Percentiles rank a stretch among this genome's conserved stretches.
These are phyloP conservation scores for Mya arenaria DNA, from an alignment of 1,140 invertebrate species.

Conservation along the genomic window DNA sequence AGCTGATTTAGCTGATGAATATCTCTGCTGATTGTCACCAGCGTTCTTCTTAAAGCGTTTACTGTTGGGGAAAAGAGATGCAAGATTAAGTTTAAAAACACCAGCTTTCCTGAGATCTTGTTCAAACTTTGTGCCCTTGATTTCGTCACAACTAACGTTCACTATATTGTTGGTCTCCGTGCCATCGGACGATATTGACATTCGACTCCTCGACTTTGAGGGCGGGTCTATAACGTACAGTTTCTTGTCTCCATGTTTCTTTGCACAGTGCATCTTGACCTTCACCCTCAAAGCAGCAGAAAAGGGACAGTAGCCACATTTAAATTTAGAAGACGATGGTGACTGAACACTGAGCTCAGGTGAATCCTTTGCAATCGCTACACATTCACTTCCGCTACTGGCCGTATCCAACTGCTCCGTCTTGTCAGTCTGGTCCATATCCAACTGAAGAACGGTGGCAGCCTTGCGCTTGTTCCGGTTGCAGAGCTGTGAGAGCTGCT, in stretches of 20 bases:
- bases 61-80: constrained; percentile 43
- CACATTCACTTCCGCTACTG: not conserved
- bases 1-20: no score
- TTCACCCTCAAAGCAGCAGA: constrained; percentile 39
- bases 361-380: not conserved
- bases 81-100: constrained; percentile 45
- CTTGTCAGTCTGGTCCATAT: not conserved
- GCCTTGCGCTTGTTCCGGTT: not conserved
- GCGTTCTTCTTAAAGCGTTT: no score
- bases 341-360: not conserved
- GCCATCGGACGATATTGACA: no score
- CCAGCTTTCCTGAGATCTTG: constrained; percentile 46
- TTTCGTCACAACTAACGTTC: constrained; percentile 14
- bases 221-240: constrained; percentile 18
- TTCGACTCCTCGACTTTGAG: not conserved
- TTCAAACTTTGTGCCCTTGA: constrained; percentile 54
- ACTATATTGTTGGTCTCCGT: not conserved
- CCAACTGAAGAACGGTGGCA: not conserved
- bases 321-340: constrained; percentile 18
- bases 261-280: constrained; percentile 46
- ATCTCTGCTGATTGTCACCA: no score
- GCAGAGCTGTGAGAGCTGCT: constrained; percentile 24
- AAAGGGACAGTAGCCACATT: constrained; percentile 49
- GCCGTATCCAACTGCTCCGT: not conserved
- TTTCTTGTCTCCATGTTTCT: constrained; percentile 21